Conservation (phyloP, 2,888 invertebrate genomes). For the Drosophila leonis region DNA sequence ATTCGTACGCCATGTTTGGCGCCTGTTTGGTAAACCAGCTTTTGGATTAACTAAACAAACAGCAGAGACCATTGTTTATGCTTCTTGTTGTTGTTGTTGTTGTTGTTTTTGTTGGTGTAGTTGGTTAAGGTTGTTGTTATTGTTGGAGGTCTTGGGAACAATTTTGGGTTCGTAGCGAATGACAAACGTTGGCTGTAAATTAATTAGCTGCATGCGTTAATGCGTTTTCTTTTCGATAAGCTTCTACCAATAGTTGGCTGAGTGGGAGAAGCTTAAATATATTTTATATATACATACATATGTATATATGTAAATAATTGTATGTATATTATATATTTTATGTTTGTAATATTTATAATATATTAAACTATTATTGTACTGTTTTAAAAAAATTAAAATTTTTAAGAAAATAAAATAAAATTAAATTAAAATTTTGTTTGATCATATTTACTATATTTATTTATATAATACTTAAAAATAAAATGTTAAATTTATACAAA, state of each 20-base stretch:
- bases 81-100: constrained; percentile 29
- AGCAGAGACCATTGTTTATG: constrained; percentile 42
- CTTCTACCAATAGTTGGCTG: background rate
- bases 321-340: too few species aligned
- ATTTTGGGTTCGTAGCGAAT: constrained; percentile 37
- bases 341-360: too few species aligned
- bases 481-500: too few species aligned
- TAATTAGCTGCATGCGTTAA: constrained; percentile 50
- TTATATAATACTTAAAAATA: too few species aligned
- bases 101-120: constrained; percentile 12
- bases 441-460: too few species aligned
- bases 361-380: too few species aligned
- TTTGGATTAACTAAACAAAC: constrained; percentile 70
- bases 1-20: constrained; percentile 75
- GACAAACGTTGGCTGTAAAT: constrained; percentile 46
- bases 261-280: background rate
- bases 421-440: too few species aligned
- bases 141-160: constrained; percentile 42
- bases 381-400: too few species aligned
- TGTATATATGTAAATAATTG: too few species aligned
- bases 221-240: constrained; percentile 1
- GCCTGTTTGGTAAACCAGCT: constrained; percentile 72
- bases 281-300: too few species aligned
- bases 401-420: too few species aligned
- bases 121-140: constrained; percentile 19